phyloP scores from a whole-genome alignment of 1,140 invertebrate genomes.

The Holotrichia oblita region DNA sequence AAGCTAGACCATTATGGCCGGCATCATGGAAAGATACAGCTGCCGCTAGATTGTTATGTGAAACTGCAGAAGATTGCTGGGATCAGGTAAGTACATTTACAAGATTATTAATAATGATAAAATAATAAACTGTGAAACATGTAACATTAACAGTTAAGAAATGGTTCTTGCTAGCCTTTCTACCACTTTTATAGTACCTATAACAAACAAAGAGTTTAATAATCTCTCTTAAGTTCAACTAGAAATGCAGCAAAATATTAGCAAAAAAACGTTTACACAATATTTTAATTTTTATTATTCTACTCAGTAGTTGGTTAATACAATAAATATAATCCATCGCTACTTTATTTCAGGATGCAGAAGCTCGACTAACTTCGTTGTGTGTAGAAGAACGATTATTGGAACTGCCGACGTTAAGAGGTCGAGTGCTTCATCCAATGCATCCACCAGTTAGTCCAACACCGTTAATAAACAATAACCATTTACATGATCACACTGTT shows the following conservation, averaged over 20 bases:
- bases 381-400: conserved; percentile 88
- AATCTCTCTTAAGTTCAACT: too few species aligned
- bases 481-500: conserved; percentile 56
- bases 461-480: conserved; percentile 59
- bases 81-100: conserved; percentile 64
- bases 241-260: too few species aligned
- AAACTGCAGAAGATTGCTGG: conserved; percentile 95
- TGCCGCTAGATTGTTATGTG: conserved; percentile 77
- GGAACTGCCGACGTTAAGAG: conserved; percentile 73
- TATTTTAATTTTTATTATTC: too few species aligned
- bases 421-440: conserved; percentile 54
- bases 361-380: conserved; percentile 88
- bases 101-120: too few species aligned
- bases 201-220: too few species aligned
- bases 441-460: conserved; percentile 58
- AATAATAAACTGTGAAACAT: too few species aligned
- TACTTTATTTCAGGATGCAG: conserved; percentile 75
- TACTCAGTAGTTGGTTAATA: too few species aligned
- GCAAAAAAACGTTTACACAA: background rate
- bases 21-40: conserved; percentile 70
- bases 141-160: too few species aligned
- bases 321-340: background rate
- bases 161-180: too few species aligned
- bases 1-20: conserved; percentile 84
- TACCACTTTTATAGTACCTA: too few species aligned